Conservation (phyloP, 2,888 invertebrate species). For the Standfussiana lucernea region DNA sequence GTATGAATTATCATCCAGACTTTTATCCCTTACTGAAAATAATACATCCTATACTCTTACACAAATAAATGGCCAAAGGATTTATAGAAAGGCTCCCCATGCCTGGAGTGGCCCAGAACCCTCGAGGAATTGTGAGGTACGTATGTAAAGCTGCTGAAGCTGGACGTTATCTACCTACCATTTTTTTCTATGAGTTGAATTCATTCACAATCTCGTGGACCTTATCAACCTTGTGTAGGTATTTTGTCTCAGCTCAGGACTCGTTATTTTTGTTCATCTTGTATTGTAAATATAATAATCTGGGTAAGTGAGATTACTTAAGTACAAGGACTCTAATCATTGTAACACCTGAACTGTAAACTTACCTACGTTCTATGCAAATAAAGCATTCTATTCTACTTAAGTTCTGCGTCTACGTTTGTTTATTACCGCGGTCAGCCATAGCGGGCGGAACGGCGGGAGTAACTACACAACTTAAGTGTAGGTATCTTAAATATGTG, state of each 20-base stretch:
- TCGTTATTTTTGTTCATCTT: slow-evolving; percentile 8
- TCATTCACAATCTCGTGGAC: background rate
- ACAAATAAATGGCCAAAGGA: slow-evolving; percentile 93
- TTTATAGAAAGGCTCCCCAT: slow-evolving; percentile 91
- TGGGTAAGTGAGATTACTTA: too few relatives aligned
- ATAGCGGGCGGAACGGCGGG: background rate
- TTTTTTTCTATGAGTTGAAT: background rate
- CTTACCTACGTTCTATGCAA: too few relatives aligned
- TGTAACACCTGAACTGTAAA: too few relatives aligned
- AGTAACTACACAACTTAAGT: background rate
- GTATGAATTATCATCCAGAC: slow-evolving; percentile 89
- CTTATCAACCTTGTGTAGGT: background rate
- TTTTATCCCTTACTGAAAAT: slow-evolving; percentile 88
- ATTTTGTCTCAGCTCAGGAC: background rate
- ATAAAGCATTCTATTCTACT: too few relatives aligned
- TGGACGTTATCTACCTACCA: background rate
- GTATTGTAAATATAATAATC: background rate
- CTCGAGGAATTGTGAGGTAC: slow-evolving; percentile 92
- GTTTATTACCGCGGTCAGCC: slow-evolving; percentile 12
- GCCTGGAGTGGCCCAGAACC: slow-evolving; percentile 89
- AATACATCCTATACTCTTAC: slow-evolving; percentile 88
- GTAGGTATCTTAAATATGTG: background rate
- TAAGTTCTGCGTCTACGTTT: slow-evolving; percentile 3
- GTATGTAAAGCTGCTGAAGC: slow-evolving; percentile 35
- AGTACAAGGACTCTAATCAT: too few relatives aligned